Conservation (phyloP, 2,113 vertebrate genomes). For the Lasiurus borealis region DNA sequence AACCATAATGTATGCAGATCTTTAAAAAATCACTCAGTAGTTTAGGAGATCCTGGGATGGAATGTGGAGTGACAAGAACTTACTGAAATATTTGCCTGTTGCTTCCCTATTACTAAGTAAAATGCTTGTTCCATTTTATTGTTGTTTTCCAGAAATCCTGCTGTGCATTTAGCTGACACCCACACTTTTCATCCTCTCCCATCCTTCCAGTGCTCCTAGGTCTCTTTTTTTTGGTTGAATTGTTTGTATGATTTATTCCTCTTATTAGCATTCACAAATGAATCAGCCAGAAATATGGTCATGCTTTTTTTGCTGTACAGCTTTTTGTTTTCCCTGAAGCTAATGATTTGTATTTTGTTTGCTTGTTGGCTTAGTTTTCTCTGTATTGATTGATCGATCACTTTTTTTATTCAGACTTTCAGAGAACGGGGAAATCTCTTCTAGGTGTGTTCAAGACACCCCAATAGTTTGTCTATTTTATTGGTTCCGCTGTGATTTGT, state of each 20-base stretch:
- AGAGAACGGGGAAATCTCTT: conserved; percentile 27
- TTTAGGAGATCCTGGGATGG: not conserved
- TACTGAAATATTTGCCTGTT: conserved; percentile 11
- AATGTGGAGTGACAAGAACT: not conserved
- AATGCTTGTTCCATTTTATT: not conserved
- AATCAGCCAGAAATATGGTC: not conserved
- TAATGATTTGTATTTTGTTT: conserved; percentile 52
- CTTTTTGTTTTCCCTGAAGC: conserved; percentile 34
- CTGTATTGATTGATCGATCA: not conserved
- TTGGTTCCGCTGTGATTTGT: conserved; percentile 24
- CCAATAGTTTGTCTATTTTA: conserved; percentile 40
- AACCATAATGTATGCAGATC: not conserved
- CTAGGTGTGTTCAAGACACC: conserved; percentile 40
- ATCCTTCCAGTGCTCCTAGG: not conserved
- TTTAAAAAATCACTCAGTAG: not conserved
- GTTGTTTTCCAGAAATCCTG: not conserved
- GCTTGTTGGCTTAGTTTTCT: conserved; percentile 11
- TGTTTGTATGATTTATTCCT: not conserved
- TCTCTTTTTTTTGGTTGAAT: not conserved
- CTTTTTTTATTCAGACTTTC: not conserved
- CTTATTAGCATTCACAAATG: not conserved
- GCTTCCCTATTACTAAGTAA: not conserved
- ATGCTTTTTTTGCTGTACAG: not conserved
- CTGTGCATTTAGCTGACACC: not conserved
- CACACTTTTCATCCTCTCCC: not conserved